Evolutionary conservation across 2,797 vertebrate genomes (phyloP), one percentile per base, ranked within the genome.

Genomic region (Sandelia bainsii): DNA sequence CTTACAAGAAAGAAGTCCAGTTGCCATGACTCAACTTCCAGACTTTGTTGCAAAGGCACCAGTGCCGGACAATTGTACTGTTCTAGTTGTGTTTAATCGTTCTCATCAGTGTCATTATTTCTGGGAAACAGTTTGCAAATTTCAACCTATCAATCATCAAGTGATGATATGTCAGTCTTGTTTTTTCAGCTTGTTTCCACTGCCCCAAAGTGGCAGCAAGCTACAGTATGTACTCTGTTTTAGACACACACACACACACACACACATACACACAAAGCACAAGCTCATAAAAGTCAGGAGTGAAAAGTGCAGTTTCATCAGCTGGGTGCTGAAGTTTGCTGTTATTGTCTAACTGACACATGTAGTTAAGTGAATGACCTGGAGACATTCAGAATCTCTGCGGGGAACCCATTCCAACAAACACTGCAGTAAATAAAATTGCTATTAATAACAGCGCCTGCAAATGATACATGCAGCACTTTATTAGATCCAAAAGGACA

Each of bases 401-500:
- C 1, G 48, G 61, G 53, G 39, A 58, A 23, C 63, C 56, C 27
- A 13, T 53, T 58, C 42, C n/a, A 3, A 27, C 45, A 57, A 49
- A 56, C 66, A 40, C 53, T 7, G 8, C n/a, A 1, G 45, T 40
- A 52, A 45, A 60, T 11, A 25, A 39, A 39, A 9, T 10, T 3
- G 46, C 57, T 73, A 73, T 72, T 60, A 78, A 77, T 69, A 84
- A 75, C 42, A 53, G 61, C 17, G 34, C 32, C 6, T 34, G 60
- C 40, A 72, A 68, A 74, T 20, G n/a, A 73, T 11, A 70, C 69
- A 51, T 8, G 13, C 22, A 16, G 63, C 72, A 29, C 60, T 69
- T 82, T 68, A 82, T 79, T 65, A 58, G 57, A 72, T 72, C 50
- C 46, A 71, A 71, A 45, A 29, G 44, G 72, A 80, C 69, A 54